Evolutionary conservation across 2,797 vertebrate genomes (phyloP), one percentile per base, ranked within the genome.

Genomic region (Falco novaeseelandiae): DNA sequence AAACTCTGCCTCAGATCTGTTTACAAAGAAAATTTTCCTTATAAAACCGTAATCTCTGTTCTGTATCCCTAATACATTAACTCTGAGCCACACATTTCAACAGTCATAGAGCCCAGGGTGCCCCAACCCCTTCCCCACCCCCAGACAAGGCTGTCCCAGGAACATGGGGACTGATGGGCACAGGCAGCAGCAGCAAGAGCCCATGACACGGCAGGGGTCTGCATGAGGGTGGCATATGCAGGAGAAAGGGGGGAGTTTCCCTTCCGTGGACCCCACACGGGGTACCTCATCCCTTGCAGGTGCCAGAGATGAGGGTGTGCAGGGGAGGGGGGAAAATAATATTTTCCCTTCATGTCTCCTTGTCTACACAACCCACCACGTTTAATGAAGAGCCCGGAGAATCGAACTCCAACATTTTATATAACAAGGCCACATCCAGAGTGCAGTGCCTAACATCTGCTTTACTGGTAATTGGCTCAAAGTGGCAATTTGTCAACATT

Each of bases 371-470:
- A 17, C 44, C 36, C 26, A 9, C 19, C 65, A 1, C 1, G 1
- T 55, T 77, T 93, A 93, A 91, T 79, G 27, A 87, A 81, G 84
- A 79, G 58, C 49, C 70, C 27, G 49, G 42, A 92, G 88, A 90
- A 92, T 52, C 74, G 23, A 93, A 81, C 55, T 48, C 36, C 74
- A 89, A 7, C 32, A 9, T 81, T 80, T 77, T 32, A 34, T 34
- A 17, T 54, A 70, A 65, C 34, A 29, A 87, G 92, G 76, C 49
- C 93, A 34, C 8, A 59, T 34, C 69, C 73, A 78, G 57, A 91
- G 63, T 29, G 1, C 49, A 9, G 27, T 70, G 81, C 87, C 73
- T 95, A 94, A 80, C 79, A 80, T 83, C 69, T 88, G 70, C 89
- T 85, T 74, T 22, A n/a, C 73, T 58, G 65, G 6, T 73, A 92